Base-by-base conservation (phyloP, 2,888 invertebrate genomes). In the Erebia epiphron region DNA sequence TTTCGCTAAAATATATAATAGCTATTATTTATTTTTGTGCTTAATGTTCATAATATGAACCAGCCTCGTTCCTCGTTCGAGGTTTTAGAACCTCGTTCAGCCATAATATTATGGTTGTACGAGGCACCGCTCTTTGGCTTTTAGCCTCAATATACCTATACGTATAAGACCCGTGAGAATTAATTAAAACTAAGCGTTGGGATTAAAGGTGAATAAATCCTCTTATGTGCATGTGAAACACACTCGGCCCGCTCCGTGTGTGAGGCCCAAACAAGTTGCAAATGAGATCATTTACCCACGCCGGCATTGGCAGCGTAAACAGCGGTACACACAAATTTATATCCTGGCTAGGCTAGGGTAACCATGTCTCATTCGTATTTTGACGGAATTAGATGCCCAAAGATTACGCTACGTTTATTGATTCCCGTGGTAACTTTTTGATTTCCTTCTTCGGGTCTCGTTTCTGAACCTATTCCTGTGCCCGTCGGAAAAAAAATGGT, bases 221-320 rank as follows among this genome's bases (percentile, higher is more conserved):
- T 49, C 21, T 58, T 60, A 26, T 58, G 58, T 67, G 58, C 67
- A 49, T n/a, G 43, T 57, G 14, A 16, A 43, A 41, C 21, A 67
- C 58, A 50, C 18, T 11, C 26, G 9, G 16, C 4, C 16, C 49
- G 54, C 26, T 16, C 3, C 49, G 49, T 35, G 58, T 50, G 67
- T 4, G 67, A 14, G 43, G 56, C 61, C 65, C 65, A 64, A 73
- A 73, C 73, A 68, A 65, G 73, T 73, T 70, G 70, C 73, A 70
- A 73, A 73, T 73, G 70, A 73, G 73, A 73, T 70, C 73, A 57
- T 70, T 73, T 73, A 73, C 73, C 73, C 70, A 61, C 65, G 26
- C 50, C 26, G 52, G 35, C 52, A 41, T 43, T n/a, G 57, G 35
- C 52, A 41, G 66, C 13, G 68, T 56, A 49, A 21, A 56, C 56